A percentile compares a stretch with the other conserved stretches of the same genome.
These are phyloP conservation scores for Psittacus erithacus DNA, from an alignment of 2,113 vertebrate genomes.

Conservation along the genomic window DNA sequence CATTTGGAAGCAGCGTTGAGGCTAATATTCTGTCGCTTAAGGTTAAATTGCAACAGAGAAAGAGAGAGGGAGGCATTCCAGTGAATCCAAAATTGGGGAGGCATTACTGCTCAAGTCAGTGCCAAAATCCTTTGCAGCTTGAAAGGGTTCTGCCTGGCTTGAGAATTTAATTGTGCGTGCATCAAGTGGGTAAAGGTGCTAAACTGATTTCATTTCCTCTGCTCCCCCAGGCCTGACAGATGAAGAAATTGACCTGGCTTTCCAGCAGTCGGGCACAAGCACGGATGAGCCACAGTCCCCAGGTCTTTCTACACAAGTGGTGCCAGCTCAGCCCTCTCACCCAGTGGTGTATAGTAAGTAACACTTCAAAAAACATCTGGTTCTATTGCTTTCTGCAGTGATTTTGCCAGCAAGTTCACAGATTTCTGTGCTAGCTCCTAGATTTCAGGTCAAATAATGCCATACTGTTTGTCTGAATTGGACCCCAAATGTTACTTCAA, in stretches of 20 bases:
- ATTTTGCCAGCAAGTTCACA: not conserved
- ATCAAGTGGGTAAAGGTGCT: conserved; percentile 58
- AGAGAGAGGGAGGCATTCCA: conserved; percentile 66
- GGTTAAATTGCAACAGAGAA: conserved; percentile 82
- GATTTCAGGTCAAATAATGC: not conserved
- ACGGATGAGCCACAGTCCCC: conserved; percentile 79
- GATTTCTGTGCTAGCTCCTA: not conserved
- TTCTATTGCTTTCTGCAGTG: not conserved
- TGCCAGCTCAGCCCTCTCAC: conserved; percentile 76
- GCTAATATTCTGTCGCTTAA: conserved; percentile 86
- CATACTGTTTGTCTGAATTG: not conserved
- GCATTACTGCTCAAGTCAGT: conserved; percentile 44
- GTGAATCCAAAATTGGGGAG: conserved; percentile 66
- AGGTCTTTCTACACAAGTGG: conserved; percentile 60
- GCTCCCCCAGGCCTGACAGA: conserved; percentile 88
- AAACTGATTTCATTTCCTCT: conserved; percentile 65
- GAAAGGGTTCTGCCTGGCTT: conserved; percentile 12
- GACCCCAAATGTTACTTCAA: not conserved
- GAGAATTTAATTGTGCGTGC: conserved; percentile 17
- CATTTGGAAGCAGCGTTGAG: conserved; percentile 83
- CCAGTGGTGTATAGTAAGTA: conserved; percentile 84
- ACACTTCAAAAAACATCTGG: not conserved
- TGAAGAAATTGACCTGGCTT: conserved; percentile 92
- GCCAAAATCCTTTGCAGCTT: conserved; percentile 58
- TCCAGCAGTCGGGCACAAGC: conserved; percentile 88